These are phyloP conservation scores for Centrocercus urophasianus DNA, from an alignment of 2,113 vertebrate species.

Conservation along the genomic window DNA sequence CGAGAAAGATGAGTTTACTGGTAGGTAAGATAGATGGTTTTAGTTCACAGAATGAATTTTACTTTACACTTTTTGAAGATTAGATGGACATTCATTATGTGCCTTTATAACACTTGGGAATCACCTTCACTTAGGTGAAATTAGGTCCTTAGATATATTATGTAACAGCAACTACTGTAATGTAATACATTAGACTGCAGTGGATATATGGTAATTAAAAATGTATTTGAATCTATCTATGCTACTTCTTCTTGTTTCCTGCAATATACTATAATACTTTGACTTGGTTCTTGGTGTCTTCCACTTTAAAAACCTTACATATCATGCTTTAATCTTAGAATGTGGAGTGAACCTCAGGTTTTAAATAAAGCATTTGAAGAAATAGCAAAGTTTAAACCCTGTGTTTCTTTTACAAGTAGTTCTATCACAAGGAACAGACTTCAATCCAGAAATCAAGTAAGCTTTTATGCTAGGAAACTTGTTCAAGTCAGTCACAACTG, in stretches of 20 bases:
- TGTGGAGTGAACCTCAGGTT: neutral
- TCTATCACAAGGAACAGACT: conserved; percentile 1
- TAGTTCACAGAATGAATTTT: neutral
- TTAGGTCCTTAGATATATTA: neutral
- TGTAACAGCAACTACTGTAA: neutral
- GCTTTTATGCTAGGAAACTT: conserved; percentile 7
- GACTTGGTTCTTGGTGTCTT: neutral
- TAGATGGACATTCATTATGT: neutral
- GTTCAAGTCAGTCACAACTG: neutral
- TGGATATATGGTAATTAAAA: neutral
- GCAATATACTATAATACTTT: neutral
- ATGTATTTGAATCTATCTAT: neutral
- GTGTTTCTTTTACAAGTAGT: neutral
- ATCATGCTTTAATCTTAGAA: neutral
- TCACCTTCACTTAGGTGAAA: neutral
- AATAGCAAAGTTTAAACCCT: neutral
- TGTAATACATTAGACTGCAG: neutral
- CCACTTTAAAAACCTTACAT: neutral
- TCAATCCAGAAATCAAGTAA: conserved; percentile 20
- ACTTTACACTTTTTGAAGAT: neutral
- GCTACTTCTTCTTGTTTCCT: neutral
- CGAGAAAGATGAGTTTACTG: neutral
- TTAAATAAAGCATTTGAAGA: conserved; percentile 42
- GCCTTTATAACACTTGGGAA: neutral
- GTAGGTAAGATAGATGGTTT: neutral